phyloP scores from a whole-genome alignment of 2,797 vertebrate species.

The Zenarchopterus dispar region DNA sequence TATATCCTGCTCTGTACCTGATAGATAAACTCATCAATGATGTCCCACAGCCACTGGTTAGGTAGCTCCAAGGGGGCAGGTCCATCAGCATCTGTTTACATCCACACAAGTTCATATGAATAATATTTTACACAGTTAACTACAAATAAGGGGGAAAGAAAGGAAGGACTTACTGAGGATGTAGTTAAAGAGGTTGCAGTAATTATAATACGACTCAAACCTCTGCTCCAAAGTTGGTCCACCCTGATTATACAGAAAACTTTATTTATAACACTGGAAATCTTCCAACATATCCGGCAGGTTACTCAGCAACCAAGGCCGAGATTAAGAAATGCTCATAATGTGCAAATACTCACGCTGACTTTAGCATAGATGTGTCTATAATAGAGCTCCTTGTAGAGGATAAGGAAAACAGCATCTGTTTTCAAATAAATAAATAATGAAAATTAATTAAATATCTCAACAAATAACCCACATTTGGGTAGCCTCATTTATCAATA shows the following conservation, averaged over 20 bases:
- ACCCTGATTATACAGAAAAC: conserved; percentile 80
- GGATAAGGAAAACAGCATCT: conserved; percentile 98
- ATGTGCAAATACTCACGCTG: conserved; percentile 87
- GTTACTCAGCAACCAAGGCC: background rate
- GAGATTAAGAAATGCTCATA: accelerated
- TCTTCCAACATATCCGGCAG: background rate
- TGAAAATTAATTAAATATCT: background rate
- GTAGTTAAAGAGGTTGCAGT: conserved; percentile 99
- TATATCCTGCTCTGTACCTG: conserved; percentile 81
- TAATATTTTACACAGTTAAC: background rate
- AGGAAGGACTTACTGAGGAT: conserved; percentile 92
- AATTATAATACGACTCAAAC: conserved; percentile 99
- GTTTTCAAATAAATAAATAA: conserved; percentile 30
- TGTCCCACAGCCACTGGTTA: conserved; percentile 99
- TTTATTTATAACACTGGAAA: background rate
- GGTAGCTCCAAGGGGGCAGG: conserved; percentile 96
- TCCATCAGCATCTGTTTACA: conserved; percentile 92
- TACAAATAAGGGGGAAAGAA: background rate
- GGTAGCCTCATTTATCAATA: too few species aligned
- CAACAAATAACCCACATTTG: background rate
- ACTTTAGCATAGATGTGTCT: conserved; percentile 99
- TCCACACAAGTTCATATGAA: conserved; percentile 2
- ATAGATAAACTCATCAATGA: conserved; percentile 99
- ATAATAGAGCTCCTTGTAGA: conserved; percentile 98
- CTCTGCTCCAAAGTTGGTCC: conserved; percentile 97